Evolutionary conservation across 2,888 invertebrate genomes (phyloP).

Genomic region (Chrysolina oricalcia): DNA sequence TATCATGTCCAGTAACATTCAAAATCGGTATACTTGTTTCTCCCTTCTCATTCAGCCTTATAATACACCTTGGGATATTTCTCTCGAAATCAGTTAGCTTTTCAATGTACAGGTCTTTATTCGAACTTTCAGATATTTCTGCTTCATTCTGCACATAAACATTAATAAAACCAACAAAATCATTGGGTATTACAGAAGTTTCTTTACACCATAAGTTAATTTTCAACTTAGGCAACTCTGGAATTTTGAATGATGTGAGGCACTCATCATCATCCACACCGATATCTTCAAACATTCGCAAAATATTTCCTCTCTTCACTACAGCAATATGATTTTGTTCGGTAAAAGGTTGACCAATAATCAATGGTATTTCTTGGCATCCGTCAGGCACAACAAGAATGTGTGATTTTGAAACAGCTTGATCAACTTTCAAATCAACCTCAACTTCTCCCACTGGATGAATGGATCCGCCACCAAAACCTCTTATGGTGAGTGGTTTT

Average conservation of each 20-base stretch:
- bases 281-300: not conserved
- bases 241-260: not conserved
- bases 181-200: not conserved
- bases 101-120: not conserved
- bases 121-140: not conserved
- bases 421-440: not conserved
- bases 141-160: not conserved
- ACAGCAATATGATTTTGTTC: not conserved
- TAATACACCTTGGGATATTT: slow-evolving; percentile 22
- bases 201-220: not conserved
- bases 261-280: not conserved
- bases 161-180: not conserved
- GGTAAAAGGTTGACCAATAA: slow-evolving; percentile 30
- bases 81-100: not conserved
- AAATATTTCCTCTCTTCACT: not conserved
- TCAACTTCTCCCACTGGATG: not conserved
- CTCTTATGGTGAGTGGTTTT: not conserved
- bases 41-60: slow-evolving; percentile 24
- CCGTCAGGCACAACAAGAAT: not conserved
- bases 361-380: slow-evolving; percentile 19
- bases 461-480: not conserved
- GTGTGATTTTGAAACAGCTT: not conserved
- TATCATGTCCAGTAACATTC: no score
- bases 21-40: slow-evolving; percentile 30
- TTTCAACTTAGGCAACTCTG: not conserved